A percentile compares a stretch with the other conserved stretches of the same genome.
phyloP scores from a whole-genome alignment of 2,113 vertebrate species.

The Entomyzon cyanotis region DNA sequence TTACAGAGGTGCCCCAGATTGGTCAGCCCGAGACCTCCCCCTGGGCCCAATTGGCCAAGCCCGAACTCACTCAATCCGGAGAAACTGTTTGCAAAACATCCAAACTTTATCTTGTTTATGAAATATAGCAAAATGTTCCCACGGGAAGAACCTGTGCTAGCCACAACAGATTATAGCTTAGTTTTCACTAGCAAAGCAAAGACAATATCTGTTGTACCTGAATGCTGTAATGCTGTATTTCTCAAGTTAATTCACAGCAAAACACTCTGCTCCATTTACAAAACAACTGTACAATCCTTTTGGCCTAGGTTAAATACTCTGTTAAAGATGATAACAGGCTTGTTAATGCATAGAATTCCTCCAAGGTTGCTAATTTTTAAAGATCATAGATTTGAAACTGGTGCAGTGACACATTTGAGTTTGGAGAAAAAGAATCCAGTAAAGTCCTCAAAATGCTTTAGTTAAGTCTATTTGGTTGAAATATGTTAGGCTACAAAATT shows the following conservation, averaged over 20 bases:
- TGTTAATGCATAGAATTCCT: background rate
- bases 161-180: background rate
- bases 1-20: too few species aligned
- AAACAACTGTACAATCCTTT: background rate
- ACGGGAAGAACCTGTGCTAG: too few species aligned
- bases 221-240: background rate
- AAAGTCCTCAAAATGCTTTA: background rate
- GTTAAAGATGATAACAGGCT: background rate
- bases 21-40: too few species aligned
- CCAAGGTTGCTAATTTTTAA: background rate
- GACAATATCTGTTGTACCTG: background rate
- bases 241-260: background rate
- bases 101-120: too few species aligned
- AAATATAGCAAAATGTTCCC: too few species aligned
- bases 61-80: too few species aligned
- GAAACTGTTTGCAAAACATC: too few species aligned
- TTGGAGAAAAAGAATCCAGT: background rate
- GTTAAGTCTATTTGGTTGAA: background rate
- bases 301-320: background rate
- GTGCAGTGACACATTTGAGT: rapidly evolving
- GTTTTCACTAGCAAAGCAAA: background rate
- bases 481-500: background rate
- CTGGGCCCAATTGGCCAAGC: too few species aligned
- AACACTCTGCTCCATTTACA: background rate
- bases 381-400: background rate